Evolutionary conservation across 2,113 vertebrate species (phyloP).

Genomic region (Plecturocebus donacophilus): DNA sequence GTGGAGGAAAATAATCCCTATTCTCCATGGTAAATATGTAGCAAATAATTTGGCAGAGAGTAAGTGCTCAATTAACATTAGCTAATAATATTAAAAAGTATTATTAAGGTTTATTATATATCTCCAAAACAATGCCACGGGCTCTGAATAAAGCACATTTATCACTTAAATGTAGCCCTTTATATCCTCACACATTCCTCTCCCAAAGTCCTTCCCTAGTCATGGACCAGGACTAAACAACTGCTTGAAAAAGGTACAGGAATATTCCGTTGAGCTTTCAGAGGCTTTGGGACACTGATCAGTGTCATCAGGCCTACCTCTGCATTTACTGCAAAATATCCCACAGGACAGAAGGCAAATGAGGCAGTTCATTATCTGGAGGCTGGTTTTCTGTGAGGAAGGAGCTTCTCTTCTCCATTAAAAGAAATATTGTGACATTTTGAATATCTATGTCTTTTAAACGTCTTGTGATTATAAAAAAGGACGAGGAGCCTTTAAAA

Average conservation of each 20-base stretch:
- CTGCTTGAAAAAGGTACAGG: neutral
- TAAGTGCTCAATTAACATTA: neutral
- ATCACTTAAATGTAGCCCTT: neutral
- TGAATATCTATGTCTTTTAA: conserved; percentile 19
- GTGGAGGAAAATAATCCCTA: neutral
- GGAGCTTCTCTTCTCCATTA: neutral
- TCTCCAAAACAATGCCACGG: neutral
- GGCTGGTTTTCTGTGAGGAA: neutral
- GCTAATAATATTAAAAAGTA: conserved; percentile 10
- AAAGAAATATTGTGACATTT: conserved; percentile 17
- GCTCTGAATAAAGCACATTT: neutral
- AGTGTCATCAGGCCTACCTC: neutral
- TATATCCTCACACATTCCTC: neutral
- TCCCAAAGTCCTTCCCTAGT: neutral
- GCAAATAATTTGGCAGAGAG: neutral
- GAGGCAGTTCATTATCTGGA: neutral
- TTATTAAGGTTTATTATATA: neutral
- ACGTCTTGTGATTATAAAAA: conserved; percentile 13
- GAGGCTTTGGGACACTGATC: neutral
- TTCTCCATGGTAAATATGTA: neutral
- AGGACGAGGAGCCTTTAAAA: neutral
- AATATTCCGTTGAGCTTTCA: neutral
- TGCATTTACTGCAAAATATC: conserved; percentile 27
- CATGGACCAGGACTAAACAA: neutral
- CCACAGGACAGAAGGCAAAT: neutral